These are phyloP conservation scores for Nomada flava DNA, from an alignment of 2,888 invertebrate species.

Conservation along the genomic window DNA sequence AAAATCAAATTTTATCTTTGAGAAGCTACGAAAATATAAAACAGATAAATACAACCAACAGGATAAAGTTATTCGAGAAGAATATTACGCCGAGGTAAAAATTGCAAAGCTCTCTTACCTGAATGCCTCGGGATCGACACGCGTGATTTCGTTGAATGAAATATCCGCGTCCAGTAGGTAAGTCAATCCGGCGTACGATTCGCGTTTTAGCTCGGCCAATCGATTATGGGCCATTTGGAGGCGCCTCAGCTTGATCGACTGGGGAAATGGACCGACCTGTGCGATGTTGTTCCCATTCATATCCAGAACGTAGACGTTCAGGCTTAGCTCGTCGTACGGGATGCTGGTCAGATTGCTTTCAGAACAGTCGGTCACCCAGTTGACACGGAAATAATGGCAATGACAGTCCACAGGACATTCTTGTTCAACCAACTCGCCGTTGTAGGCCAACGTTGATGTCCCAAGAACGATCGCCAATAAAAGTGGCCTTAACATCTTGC, in stretches of 20 bases:
- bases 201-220: conserved; percentile 86
- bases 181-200: conserved; percentile 88
- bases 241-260: conserved; percentile 89
- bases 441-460: conserved; percentile 81
- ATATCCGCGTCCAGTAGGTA: conserved; percentile 90
- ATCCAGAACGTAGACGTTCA: conserved; percentile 89
- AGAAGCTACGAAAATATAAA: no score
- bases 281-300: conserved; percentile 89
- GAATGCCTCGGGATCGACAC: conserved; percentile 88
- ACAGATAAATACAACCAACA: no score
- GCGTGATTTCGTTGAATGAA: conserved; percentile 88
- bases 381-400: conserved; percentile 90
- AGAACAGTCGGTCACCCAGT: conserved; percentile 92
- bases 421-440: conserved; percentile 88
- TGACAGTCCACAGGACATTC: conserved; percentile 91
- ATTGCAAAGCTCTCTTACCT: conserved; percentile 84
- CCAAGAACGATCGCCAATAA: conserved; percentile 64
- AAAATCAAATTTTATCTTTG: no score
- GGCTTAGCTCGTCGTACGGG: conserved; percentile 89
- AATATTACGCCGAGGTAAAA: not conserved
- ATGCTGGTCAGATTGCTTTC: conserved; percentile 90
- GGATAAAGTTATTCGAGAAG: not conserved
- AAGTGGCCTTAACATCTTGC: conserved; percentile 66
- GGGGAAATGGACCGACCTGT: conserved; percentile 87
- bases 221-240: conserved; percentile 89